Percentiles rank a stretch among this genome's conserved stretches.
Evolutionary conservation across 2,113 vertebrate genomes (phyloP).

Genomic region (Erythrolamprus reginae): DNA sequence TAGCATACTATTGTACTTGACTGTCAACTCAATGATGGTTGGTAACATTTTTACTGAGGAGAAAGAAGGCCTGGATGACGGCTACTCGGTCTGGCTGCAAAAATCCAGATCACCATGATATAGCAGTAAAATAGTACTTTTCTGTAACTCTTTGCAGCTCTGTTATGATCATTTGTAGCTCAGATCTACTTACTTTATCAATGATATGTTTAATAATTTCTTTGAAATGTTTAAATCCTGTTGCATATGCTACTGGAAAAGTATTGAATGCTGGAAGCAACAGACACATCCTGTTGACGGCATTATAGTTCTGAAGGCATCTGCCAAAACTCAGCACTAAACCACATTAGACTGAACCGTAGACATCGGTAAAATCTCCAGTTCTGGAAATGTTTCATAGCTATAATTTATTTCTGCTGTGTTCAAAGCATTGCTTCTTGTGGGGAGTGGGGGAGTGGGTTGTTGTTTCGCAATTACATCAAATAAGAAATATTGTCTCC

Average conservation of each 20-base stretch:
- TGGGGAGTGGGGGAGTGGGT: neutral
- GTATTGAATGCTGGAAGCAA: neutral
- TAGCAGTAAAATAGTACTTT: neutral
- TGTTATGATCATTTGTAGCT: neutral
- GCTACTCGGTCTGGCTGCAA: neutral
- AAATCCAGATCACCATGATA: neutral
- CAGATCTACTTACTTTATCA: neutral
- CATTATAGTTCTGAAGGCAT: neutral
- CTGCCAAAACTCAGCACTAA: neutral
- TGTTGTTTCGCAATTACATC: neutral
- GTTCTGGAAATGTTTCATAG: neutral
- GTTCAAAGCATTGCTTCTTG: neutral
- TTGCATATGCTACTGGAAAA: neutral
- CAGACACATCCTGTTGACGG: neutral
- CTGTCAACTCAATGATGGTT: neutral
- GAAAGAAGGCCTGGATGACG: neutral
- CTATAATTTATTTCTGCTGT: neutral
- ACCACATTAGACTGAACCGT: neutral
- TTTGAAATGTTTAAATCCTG: neutral
- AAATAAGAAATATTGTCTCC: neutral
- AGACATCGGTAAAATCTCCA: neutral
- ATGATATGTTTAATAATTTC: neutral
- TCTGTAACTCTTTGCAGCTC: neutral
- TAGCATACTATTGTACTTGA: neutral
- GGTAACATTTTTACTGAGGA: neutral